Conservation (phyloP, 2,797 vertebrate genomes). For the Sternarchorhynchus goeldii region DNA sequence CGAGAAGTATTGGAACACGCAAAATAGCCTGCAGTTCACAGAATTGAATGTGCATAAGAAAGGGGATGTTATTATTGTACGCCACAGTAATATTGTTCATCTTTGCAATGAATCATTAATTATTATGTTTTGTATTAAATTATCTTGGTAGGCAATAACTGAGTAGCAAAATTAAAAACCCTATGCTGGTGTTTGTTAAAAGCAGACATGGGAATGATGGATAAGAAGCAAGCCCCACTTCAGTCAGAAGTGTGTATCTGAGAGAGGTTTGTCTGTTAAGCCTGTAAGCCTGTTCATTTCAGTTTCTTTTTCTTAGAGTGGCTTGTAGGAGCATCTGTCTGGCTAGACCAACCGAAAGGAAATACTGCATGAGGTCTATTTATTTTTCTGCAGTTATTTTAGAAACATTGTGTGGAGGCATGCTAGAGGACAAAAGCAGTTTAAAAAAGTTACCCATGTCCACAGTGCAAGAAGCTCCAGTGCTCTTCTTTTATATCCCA, state of each 20-base stretch:
- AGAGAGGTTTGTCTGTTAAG: background rate
- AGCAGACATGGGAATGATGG: background rate
- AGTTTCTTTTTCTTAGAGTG: too few relatives aligned
- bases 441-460: background rate
- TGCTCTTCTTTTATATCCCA: background rate
- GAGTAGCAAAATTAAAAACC: too few relatives aligned
- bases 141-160: too few relatives aligned
- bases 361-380: background rate
- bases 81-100: too few relatives aligned
- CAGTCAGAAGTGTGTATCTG: background rate
- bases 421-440: conserved; percentile 1
- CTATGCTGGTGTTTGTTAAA: background rate
- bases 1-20: conserved; percentile 56
- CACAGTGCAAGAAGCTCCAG: background rate
- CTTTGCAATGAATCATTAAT: too few relatives aligned
- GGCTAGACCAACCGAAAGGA: background rate
- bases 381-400: conserved; percentile 9
- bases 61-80: too few relatives aligned
- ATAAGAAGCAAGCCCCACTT: background rate
- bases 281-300: background rate
- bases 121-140: too few relatives aligned
- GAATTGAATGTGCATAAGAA: too few relatives aligned
- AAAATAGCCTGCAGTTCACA: background rate
- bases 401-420: background rate
- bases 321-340: background rate